Evolutionary conservation across 2,888 invertebrate species (phyloP), one percentile per base, ranked within the genome.

Genomic region (Drosophila rellima): DNA sequence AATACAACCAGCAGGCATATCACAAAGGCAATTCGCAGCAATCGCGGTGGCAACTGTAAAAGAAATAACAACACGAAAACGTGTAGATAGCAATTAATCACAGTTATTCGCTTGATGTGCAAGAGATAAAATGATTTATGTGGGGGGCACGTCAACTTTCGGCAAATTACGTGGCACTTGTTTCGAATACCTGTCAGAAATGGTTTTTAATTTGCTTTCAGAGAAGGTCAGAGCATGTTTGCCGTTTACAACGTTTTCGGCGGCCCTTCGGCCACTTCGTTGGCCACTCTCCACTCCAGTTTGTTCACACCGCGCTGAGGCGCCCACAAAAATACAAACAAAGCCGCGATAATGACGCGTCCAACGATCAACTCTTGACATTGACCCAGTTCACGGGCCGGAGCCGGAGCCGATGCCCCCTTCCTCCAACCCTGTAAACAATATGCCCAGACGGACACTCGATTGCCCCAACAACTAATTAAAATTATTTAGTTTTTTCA

Each of bases 21-120:
- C 81, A 94, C 91, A 90, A 94, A 89, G 70, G 93, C 92, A 93
- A 94, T 93, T 92, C 93, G 93, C 74, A 94, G 91, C 91, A 94
- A 78, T 62, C 94, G 94, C 88, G 94, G 94, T 87, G 94, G 94
- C 93, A 93, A 93, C 95, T 95, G 94, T 0, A 65, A 75, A 65
- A 45, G 56, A 44, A 60, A 68, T 50, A 68, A 45, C 50, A 54
- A 54, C 26, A 72, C 42, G 65, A 55, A 37, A 52, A 61, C 56
- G 68, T 74, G 47, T 33, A 51, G 44, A 56, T 35, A 20, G 71
- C 57, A 55, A 87, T 82, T 78, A 78, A 71, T 87, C 82, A 82
- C 42, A 56, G 67, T 56, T 23, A 42, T 54, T 60, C 44, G 35
- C 17, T 39, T 67, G 83, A 76, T 76, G 78, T 65, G 61, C 65